These are phyloP conservation scores for Cataglyphis altisquamis DNA, from an alignment of 2,888 invertebrate genomes.

Conservation along the genomic window DNA sequence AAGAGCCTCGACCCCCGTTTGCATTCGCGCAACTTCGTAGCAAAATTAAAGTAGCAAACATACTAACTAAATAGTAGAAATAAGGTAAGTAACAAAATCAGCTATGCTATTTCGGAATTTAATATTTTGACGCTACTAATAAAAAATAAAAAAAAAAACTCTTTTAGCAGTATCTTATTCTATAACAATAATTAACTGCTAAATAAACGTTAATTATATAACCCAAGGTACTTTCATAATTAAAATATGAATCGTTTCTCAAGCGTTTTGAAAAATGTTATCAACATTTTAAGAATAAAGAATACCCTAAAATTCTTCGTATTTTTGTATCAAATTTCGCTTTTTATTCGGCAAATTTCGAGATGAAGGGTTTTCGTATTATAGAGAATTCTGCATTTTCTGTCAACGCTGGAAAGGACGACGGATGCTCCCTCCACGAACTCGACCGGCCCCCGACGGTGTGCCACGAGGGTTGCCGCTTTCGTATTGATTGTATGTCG, in stretches of 20 bases:
- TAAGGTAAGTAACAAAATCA: background rate
- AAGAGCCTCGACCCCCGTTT: conserved; percentile 14
- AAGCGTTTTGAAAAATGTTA: background rate
- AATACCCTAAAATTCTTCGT: background rate
- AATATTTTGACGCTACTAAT: background rate
- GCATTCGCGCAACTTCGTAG: conserved; percentile 17
- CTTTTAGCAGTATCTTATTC: background rate
- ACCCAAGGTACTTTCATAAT: background rate
- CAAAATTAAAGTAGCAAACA: conserved; percentile 26
- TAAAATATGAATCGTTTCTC: background rate
- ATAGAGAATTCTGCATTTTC: conserved; percentile 41
- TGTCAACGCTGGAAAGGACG: conserved; percentile 32
- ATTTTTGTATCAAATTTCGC: background rate
- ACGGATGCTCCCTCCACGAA: conserved; percentile 12
- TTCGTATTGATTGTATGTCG: conserved; percentile 84
- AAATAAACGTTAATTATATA: background rate
- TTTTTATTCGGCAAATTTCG: background rate
- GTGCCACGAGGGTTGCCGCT: conserved; percentile 77
- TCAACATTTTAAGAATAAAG: background rate
- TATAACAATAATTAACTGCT: background rate
- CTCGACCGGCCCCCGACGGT: conserved; percentile 66
- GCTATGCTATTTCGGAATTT: background rate
- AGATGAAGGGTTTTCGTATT: background rate
- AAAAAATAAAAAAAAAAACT: background rate
- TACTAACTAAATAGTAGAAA: conserved; percentile 1